Conservation (phyloP, 1,140 invertebrate species). For the Antheraea mylitta region DNA sequence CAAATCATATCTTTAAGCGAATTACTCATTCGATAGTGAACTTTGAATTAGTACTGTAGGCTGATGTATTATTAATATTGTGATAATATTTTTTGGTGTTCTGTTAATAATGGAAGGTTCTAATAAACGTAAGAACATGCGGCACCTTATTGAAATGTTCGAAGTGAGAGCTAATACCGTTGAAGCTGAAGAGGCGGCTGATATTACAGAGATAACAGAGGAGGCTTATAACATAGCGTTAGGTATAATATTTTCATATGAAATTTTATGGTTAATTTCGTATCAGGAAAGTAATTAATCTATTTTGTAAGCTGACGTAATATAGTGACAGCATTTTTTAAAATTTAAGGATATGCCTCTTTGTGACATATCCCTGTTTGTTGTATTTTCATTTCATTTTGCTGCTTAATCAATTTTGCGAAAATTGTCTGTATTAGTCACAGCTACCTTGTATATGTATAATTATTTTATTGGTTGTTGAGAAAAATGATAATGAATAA, state of each 20-base stretch:
- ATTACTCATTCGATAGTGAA: slow-evolving; percentile 42
- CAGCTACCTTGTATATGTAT: too few species aligned
- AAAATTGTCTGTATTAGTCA: too few species aligned
- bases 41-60: slow-evolving; percentile 18
- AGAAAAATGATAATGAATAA: too few species aligned
- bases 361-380: too few species aligned
- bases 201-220: slow-evolving; percentile 27
- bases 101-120: slow-evolving; percentile 30
- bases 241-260: slow-evolving; percentile 12
- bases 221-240: slow-evolving; percentile 25
- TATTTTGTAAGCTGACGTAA: too few species aligned
- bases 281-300: too few species aligned
- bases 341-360: too few species aligned
- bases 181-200: slow-evolving; percentile 34
- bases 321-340: too few species aligned
- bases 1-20: slow-evolving; percentile 32
- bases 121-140: slow-evolving; percentile 38
- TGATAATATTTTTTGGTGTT: slow-evolving; percentile 8
- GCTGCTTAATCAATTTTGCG: too few species aligned
- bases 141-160: slow-evolving; percentile 63
- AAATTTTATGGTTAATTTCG: too few species aligned
- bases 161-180: slow-evolving; percentile 35
- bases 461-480: too few species aligned
- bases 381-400: too few species aligned
- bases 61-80: slow-evolving; percentile 14